phyloP scores from a whole-genome alignment of 2,888 invertebrate genomes.

The Antheraea assamensis region DNA sequence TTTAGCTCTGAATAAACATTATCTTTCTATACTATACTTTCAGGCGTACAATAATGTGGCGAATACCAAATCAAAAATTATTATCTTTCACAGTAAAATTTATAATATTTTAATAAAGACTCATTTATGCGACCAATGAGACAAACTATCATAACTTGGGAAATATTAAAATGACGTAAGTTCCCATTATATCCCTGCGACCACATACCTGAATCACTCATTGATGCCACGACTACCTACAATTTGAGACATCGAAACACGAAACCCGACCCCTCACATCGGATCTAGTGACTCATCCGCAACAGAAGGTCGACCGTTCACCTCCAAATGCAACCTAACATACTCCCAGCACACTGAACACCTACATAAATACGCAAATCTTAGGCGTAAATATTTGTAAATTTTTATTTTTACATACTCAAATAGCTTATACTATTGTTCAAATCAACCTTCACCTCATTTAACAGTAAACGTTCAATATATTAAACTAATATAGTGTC shows the following conservation, averaged over 20 bases:
- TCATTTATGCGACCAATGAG: background rate
- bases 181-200: background rate
- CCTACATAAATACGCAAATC: slow-evolving; percentile 4
- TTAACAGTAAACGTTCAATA: background rate
- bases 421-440: background rate
- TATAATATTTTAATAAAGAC: background rate
- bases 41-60: background rate
- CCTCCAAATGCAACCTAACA: slow-evolving; percentile 16
- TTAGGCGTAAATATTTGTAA: background rate
- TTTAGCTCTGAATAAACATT: no score
- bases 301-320: slow-evolving; percentile 21
- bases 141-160: slow-evolving; percentile 2
- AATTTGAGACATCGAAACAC: slow-evolving; percentile 18
- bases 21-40: no score
- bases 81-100: background rate
- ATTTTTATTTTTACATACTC: background rate
- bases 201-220: slow-evolving; percentile 18
- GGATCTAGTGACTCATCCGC: slow-evolving; percentile 17
- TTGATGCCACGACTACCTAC: slow-evolving; percentile 4
- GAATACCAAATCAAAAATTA: background rate
- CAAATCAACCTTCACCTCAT: background rate
- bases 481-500: background rate
- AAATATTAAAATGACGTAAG: background rate
- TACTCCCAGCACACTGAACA: background rate
- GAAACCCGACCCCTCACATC: slow-evolving; percentile 18